Conservation (phyloP, 2,797 vertebrate species). For the Erpetoichthys calabaricus region DNA sequence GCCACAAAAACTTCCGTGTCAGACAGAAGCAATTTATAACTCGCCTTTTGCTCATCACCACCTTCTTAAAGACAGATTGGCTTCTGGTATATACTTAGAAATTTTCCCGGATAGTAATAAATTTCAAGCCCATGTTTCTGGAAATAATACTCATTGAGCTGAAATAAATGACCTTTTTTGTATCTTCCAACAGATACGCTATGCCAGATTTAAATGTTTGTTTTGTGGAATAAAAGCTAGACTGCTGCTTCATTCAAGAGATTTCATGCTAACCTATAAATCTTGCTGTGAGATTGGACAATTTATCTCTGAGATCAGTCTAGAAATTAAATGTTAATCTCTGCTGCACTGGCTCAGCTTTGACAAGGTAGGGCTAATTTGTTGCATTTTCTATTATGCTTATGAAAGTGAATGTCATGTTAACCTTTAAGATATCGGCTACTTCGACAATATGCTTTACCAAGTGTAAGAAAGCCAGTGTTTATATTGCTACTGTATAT, state of each 20-base stretch:
- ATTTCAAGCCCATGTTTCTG: not conserved
- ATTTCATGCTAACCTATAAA: not conserved
- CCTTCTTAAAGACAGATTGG: not conserved
- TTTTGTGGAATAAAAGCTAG: not conserved
- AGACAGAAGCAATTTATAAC: too few relatives aligned
- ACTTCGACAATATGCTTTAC: too few relatives aligned
- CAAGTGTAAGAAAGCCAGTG: too few relatives aligned
- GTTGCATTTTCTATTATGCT: too few relatives aligned
- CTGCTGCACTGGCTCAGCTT: not conserved
- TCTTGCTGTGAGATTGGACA: not conserved
- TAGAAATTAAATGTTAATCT: not conserved
- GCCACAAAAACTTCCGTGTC: too few relatives aligned
- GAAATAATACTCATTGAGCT: not conserved
- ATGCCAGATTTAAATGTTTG: not conserved
- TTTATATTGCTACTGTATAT: too few relatives aligned
- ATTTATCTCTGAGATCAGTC: not conserved
- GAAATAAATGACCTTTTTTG: not conserved
- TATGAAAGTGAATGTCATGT: too few relatives aligned
- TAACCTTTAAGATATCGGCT: too few relatives aligned
- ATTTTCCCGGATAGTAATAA: not conserved
- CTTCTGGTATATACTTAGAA: not conserved
- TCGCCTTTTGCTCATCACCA: too few relatives aligned
- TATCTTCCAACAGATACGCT: too few relatives aligned
- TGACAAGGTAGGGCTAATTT: too few relatives aligned
- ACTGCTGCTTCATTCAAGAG: not conserved